phyloP scores from a whole-genome alignment of 2,888 invertebrate genomes.

The Trichopoda pennipes region DNA sequence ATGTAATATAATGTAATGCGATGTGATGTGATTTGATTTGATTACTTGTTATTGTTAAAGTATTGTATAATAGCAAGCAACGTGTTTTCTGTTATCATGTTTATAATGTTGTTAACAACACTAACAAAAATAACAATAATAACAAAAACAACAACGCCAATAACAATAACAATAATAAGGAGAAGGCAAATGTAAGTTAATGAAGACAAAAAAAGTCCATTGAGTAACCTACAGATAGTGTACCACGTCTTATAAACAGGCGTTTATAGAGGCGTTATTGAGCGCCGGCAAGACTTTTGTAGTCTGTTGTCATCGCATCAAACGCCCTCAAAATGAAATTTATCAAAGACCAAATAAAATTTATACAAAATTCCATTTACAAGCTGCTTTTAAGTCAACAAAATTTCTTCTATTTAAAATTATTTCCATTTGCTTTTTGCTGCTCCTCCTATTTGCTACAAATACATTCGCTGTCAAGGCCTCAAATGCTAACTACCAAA shows the following conservation, averaged over 20 bases:
- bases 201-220: slow-evolving; percentile 48
- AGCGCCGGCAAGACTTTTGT: slow-evolving; percentile 58
- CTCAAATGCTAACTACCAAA: background rate
- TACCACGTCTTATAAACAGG: slow-evolving; percentile 64
- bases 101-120: slow-evolving; percentile 38
- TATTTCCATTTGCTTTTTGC: slow-evolving; percentile 36
- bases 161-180: background rate
- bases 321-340: slow-evolving; percentile 60
- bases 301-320: slow-evolving; percentile 53
- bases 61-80: slow-evolving; percentile 23
- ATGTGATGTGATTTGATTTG: slow-evolving; percentile 33
- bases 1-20: no score
- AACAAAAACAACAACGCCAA: slow-evolving; percentile 13
- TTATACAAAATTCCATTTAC: slow-evolving; percentile 34
- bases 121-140: slow-evolving; percentile 6
- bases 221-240: slow-evolving; percentile 53
- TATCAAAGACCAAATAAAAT: slow-evolving; percentile 12
- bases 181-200: slow-evolving; percentile 41
- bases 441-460: slow-evolving; percentile 5
- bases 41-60: slow-evolving; percentile 36
- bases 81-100: slow-evolving; percentile 15
- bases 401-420: slow-evolving; percentile 33
- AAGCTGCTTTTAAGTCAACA: background rate
- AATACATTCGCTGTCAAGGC: slow-evolving; percentile 12
- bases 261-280: slow-evolving; percentile 67